These are phyloP conservation scores for Chalcosyrphus nemorum DNA, from an alignment of 2,888 invertebrate species.

Conservation along the genomic window DNA sequence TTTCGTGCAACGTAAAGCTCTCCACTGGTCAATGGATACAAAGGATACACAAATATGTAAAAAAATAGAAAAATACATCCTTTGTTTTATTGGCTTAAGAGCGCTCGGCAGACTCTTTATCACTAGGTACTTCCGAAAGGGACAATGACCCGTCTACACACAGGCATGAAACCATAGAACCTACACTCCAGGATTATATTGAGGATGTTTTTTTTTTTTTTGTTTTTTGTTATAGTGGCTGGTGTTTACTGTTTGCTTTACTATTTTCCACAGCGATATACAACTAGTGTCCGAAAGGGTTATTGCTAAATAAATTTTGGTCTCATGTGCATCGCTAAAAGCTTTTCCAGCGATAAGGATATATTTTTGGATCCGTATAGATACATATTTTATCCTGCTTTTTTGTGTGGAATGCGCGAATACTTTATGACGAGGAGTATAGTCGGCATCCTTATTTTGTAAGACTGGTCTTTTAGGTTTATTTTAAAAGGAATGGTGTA, in stretches of 20 bases:
- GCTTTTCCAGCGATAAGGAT: conserved; percentile 29
- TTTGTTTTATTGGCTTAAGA: conserved; percentile 42
- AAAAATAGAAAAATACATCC: not conserved
- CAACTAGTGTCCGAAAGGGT: conserved; percentile 1
- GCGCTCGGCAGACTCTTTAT: conserved; percentile 19
- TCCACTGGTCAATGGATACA: not conserved
- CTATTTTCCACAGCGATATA: not conserved
- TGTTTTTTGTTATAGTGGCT: conserved; percentile 22
- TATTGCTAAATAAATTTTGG: conserved; percentile 52
- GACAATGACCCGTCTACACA: conserved; percentile 37
- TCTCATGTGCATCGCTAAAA: conserved; percentile 45
- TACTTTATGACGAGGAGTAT: not conserved
- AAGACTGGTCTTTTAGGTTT: no score
- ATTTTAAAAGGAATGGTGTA: no score
- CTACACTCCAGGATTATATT: conserved; percentile 36
- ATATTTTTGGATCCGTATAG: not conserved
- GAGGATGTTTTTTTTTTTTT: no score
- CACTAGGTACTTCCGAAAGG: conserved; percentile 25
- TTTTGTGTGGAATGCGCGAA: not conserved
- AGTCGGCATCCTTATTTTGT: not conserved
- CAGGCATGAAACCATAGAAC: conserved; percentile 22
- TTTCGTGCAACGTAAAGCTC: not conserved
- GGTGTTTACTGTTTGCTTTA: conserved; percentile 9
- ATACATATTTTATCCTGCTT: not conserved
- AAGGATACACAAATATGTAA: not conserved